Evolutionary conservation across 2,888 invertebrate species (phyloP).

Genomic region (Mimachlamys varia): DNA sequence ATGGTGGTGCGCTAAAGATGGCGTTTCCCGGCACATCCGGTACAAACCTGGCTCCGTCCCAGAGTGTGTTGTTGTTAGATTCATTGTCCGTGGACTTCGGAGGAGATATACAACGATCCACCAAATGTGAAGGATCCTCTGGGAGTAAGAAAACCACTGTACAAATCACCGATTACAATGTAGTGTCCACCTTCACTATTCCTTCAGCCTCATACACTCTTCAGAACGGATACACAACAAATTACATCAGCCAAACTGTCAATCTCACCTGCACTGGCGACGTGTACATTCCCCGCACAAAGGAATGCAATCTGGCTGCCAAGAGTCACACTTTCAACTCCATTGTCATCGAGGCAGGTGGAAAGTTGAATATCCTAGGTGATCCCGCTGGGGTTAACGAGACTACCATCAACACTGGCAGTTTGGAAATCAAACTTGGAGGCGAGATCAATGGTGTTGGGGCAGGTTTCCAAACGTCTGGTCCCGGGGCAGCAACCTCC

Average conservation of each 20-base stretch:
- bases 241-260: conserved; percentile 45
- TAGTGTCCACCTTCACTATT: neutral
- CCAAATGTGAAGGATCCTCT: conserved; percentile 52
- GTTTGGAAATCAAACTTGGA: conserved; percentile 59
- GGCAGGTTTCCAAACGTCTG: conserved; percentile 58
- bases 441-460: conserved; percentile 64
- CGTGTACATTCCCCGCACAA: conserved; percentile 56
- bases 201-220: neutral
- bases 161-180: neutral
- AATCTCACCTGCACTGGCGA: conserved; percentile 51
- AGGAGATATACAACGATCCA: conserved; percentile 56
- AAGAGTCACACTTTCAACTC: conserved; percentile 55
- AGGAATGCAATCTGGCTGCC: conserved; percentile 59
- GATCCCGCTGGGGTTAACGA: conserved; percentile 54
- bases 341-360: conserved; percentile 63
- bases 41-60: neutral
- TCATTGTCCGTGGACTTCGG: conserved; percentile 58
- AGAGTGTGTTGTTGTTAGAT: conserved; percentile 47
- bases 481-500: conserved; percentile 57
- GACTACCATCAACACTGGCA: conserved; percentile 61
- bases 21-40: conserved; percentile 57
- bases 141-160: conserved; percentile 41
- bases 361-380: conserved; percentile 61
- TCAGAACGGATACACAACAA: conserved; percentile 37
- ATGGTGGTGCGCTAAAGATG: conserved; percentile 55